Evolutionary conservation across 2,113 vertebrate species (phyloP).

Genomic region (Callaeas wilsoni): DNA sequence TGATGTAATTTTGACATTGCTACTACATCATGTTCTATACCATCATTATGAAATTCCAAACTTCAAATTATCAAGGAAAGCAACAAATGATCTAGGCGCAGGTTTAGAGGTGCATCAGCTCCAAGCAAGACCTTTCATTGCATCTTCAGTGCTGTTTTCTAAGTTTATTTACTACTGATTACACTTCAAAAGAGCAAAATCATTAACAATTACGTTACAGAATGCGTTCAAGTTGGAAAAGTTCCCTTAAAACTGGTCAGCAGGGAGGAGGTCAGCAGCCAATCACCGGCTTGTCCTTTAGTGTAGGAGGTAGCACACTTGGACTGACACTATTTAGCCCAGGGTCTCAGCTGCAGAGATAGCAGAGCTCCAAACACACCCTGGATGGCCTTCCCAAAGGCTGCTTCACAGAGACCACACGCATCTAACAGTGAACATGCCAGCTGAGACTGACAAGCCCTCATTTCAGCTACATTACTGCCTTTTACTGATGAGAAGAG

Average conservation of each 20-base stretch:
- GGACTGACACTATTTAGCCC: background rate
- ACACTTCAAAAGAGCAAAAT: background rate
- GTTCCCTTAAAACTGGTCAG: background rate
- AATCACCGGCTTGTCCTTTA: background rate
- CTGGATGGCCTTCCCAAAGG: accelerated
- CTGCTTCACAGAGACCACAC: background rate
- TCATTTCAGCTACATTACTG: background rate
- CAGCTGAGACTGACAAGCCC: background rate
- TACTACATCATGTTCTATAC: background rate
- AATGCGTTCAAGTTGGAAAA: background rate
- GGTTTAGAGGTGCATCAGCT: background rate
- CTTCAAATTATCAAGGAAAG: background rate
- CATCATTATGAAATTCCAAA: background rate
- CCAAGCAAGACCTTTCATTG: background rate
- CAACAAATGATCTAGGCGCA: background rate
- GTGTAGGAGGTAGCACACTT: background rate
- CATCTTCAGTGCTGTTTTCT: background rate
- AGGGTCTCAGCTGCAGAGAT: too few species aligned
- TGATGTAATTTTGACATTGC: background rate
- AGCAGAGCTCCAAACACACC: background rate
- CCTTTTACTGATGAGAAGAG: background rate
- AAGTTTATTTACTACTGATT: background rate
- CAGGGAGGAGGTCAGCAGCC: background rate
- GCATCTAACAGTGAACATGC: background rate
- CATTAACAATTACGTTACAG: background rate